These are phyloP conservation scores for Hemibagrus guttatus DNA, from an alignment of 2,797 vertebrate species.

Conservation along the genomic window DNA sequence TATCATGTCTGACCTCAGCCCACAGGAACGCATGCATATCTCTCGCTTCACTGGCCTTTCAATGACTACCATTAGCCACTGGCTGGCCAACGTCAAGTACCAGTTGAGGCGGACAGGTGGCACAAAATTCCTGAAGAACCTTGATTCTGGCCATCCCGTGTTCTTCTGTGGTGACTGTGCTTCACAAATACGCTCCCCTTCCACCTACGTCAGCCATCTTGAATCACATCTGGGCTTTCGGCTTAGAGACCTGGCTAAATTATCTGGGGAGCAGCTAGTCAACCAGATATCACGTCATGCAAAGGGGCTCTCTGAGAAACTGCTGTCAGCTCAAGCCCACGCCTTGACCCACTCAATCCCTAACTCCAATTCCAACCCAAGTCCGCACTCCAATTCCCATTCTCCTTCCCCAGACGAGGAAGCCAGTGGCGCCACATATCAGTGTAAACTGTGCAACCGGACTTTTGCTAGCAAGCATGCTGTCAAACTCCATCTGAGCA, in stretches of 20 bases:
- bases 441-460: constrained; percentile 99
- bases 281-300: constrained; percentile 89
- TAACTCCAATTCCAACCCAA: constrained; percentile 71
- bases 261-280: constrained; percentile 92
- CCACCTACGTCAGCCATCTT: constrained; percentile 96
- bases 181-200: constrained; percentile 97
- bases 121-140: constrained; percentile 99
- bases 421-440: constrained; percentile 83
- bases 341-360: constrained; percentile 74
- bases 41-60: constrained; percentile 97
- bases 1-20: constrained; percentile 98
- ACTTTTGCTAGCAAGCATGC: constrained; percentile 99
- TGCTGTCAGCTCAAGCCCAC: constrained; percentile 80
- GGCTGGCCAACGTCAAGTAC: constrained; percentile 99
- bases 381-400: constrained; percentile 69
- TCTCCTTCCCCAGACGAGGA: constrained; percentile 89
- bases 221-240: constrained; percentile 98
- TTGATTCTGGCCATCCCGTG: constrained; percentile 97
- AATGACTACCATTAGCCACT: constrained; percentile 99
- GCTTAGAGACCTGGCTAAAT: constrained; percentile 93
- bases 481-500: constrained; percentile 98
- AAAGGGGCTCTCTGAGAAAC: constrained; percentile 94
- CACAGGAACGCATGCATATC: constrained; percentile 99
- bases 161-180: constrained; percentile 99
- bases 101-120: constrained; percentile 98